These are phyloP conservation scores for Ganaspis brasiliensis DNA, from an alignment of 2,888 invertebrate genomes.

Conservation along the genomic window DNA sequence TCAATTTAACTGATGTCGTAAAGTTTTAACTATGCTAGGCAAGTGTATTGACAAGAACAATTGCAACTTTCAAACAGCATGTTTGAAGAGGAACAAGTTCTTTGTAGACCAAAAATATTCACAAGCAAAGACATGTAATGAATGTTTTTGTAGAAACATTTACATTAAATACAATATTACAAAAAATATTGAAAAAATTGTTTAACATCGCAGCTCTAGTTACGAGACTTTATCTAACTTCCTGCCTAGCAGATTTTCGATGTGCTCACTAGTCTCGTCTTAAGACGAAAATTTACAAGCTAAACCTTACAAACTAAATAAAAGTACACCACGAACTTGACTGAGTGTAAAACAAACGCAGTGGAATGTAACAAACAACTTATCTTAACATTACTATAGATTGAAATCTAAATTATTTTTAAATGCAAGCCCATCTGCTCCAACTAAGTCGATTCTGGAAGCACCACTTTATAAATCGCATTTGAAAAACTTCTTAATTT, in stretches of 20 bases:
- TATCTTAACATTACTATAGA: neutral
- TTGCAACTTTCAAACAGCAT: neutral
- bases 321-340: slow-evolving; percentile 24
- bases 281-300: neutral
- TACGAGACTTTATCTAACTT: neutral
- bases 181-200: too few species aligned
- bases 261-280: neutral
- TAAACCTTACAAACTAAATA: slow-evolving; percentile 15
- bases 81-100: neutral
- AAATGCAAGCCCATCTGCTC: slow-evolving; percentile 19
- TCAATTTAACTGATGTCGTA: too few species aligned
- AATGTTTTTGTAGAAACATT: too few species aligned
- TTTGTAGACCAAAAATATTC: neutral
- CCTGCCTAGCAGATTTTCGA: neutral
- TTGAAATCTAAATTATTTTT: neutral
- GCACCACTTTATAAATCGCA: slow-evolving; percentile 12
- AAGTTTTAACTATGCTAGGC: neutral
- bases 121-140: too few species aligned
- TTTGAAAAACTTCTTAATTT: neutral
- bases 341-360: slow-evolving; percentile 14
- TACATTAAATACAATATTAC: too few species aligned
- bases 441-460: slow-evolving; percentile 17
- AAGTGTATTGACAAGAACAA: neutral
- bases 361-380: slow-evolving; percentile 13
- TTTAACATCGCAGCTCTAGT: too few species aligned